Base-by-base conservation (phyloP, 2,113 vertebrate species). In the Pungitius pungitius region DNA sequence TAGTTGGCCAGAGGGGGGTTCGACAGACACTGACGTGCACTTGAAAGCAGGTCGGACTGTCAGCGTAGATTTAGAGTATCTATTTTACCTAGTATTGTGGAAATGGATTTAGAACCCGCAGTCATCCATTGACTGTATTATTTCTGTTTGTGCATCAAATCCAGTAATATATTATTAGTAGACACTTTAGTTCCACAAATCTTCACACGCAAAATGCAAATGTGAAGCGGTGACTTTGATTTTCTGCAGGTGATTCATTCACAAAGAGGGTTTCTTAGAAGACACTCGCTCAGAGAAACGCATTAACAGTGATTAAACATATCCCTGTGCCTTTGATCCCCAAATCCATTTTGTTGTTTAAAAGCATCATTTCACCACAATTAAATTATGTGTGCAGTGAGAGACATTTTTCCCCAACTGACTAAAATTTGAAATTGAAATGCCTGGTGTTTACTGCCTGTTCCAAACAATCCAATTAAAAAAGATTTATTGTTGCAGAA, bases 201-300 rank as follows among this genome's bases (percentile, higher is more conserved):
- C 10, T 8, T 12, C 18, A 9, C 27, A 37, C 39, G 22, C 1
- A 58, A 45, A 65, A 15, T 37, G 8, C 2, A 43, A 68, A 42
- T 60, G 20, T 39, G 47, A 55, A 35, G 15, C 12, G 37, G 30
- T 43, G 18, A 49, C 35, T 60, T 60, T 2, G 17, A 63, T 49
- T 56, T 12, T n/a, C 58, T 47, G 27, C 58, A 77, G 65, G 51
- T 47, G 51, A 49, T 42, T 18, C 13, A 67, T 37, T 35, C 45
- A 37, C 18, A 62, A 14, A 24, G 56, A 61, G 56, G 26, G 40
- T 62, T 62, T 42, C 26, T 39, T 4, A 3, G 9, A 40, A 26
- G n/a, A 55, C 42, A n/a, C 24, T 37, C 30, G 27, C 42, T 35
- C 14, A 54, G 11, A 45, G 15, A 55, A 56, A 30, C 40, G 15